These are phyloP conservation scores for Peribatodes rhomboidaria DNA, from an alignment of 2,888 invertebrate genomes.

Conservation along the genomic window DNA sequence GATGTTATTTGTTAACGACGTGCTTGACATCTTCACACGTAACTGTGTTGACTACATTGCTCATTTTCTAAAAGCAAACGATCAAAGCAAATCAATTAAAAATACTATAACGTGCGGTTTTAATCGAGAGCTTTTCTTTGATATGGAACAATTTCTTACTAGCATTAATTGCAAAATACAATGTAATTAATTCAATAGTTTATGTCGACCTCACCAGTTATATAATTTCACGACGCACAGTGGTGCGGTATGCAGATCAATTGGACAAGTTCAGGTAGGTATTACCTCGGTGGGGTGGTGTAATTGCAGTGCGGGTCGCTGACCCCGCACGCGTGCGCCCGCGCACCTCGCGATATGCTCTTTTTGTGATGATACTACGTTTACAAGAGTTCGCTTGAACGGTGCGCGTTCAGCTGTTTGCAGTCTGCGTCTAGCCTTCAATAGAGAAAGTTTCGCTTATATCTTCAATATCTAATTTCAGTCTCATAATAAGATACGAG, in stretches of 20 bases:
- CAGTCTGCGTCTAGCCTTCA: conserved; percentile 26
- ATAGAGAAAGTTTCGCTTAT: conserved; percentile 28
- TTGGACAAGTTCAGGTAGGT: conserved; percentile 12
- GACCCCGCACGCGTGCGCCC: conserved; percentile 42
- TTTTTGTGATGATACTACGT: conserved; percentile 27
- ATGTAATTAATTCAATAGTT: background rate
- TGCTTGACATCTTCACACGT: too few species aligned
- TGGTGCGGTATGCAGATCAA: conserved; percentile 7
- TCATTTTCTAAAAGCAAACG: too few species aligned
- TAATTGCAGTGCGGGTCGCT: conserved; percentile 33
- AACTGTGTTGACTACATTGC: too few species aligned
- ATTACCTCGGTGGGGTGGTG: conserved; percentile 24
- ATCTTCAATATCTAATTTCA: conserved; percentile 2
- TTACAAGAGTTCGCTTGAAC: conserved; percentile 12
- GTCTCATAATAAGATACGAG: background rate
- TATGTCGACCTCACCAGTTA: background rate
- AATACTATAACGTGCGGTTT: too few species aligned
- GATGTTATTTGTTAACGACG: too few species aligned
- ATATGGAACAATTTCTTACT: too few species aligned
- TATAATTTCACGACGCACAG: conserved; percentile 2
- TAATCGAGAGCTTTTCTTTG: too few species aligned
- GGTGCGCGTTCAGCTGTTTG: conserved; percentile 19
- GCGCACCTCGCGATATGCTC: conserved; percentile 33
- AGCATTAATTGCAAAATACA: background rate
- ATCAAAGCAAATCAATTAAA: too few species aligned